Conservation (phyloP, 2,113 vertebrate genomes). For the Hyperoodon ampullatus region DNA sequence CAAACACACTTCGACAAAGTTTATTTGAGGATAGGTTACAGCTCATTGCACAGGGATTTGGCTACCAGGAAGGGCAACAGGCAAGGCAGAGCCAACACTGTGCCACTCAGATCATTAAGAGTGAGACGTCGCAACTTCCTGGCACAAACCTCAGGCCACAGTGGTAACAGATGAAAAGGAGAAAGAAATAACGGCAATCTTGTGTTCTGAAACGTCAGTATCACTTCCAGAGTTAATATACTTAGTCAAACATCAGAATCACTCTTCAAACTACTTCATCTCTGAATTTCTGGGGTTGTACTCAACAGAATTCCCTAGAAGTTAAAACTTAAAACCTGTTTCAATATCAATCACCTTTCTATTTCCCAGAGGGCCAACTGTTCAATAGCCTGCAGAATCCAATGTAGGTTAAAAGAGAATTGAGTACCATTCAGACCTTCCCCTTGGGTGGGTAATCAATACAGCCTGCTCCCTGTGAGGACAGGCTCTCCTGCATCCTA, state of each 20-base stretch:
- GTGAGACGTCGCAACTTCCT: slow-evolving; percentile 45
- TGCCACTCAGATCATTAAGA: not conserved
- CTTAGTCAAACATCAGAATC: not conserved
- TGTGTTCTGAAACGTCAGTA: slow-evolving; percentile 11
- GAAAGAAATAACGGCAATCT: not conserved
- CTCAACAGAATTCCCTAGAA: not conserved
- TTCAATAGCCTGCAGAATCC: not conserved
- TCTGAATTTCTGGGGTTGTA: not conserved
- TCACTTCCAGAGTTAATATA: not conserved
- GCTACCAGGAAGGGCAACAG: not conserved
- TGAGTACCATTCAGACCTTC: not conserved
- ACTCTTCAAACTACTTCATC: not conserved
- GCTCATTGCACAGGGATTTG: not conserved
- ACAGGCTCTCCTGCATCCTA: not conserved
- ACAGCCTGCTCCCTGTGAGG: not conserved
- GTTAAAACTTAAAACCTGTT: not conserved
- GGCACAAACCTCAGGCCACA: slow-evolving; percentile 39
- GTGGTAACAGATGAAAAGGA: not conserved
- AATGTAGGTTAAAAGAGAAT: not conserved
- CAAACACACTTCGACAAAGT: not conserved
- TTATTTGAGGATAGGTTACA: not conserved
- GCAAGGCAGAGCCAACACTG: not conserved
- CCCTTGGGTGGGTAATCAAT: too few relatives aligned
- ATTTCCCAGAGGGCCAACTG: not conserved
- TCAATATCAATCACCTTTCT: not conserved